Base-by-base conservation (phyloP, 2,888 invertebrate genomes). In the Lepidochrysops patricia region DNA sequence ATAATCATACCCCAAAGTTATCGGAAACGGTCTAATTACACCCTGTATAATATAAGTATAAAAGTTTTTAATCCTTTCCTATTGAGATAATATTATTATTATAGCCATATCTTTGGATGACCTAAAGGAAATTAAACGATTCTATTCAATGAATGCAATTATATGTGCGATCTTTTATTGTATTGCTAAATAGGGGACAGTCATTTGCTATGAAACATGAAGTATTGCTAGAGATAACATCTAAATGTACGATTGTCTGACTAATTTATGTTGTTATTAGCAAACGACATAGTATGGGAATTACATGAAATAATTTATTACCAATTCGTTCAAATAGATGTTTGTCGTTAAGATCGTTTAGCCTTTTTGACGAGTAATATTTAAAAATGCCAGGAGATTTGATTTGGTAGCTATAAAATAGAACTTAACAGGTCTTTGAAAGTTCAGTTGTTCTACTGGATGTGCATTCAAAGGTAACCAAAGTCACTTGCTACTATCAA, bases 141-240 rank as follows among this genome's bases (percentile, higher is more conserved):
- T 74, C 73, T 79, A 82, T 85, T 85, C 82, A 86, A 86, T 86
- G 80, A 80, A 78, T 70, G 70, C 70, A 66, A 74, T 74, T 71
- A 69, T 72, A 79, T 79, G 74, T 72, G 72, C 71, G 68, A 77
- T 77, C 73, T 71, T 75, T 82, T 82, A 80, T 83, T 84, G 86
- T 82, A 85, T 87, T 82, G 84, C 74, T 64, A 72, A 19, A 73
- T 75, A 74, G 79, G 76, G 75, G 79, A 76, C 61, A 65, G 43
- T 58, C 25, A 58, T 37, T 61, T 50, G 57, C 58, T 50, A 48
- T 54, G 60, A 63, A 59, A 59, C 60, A 63, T 64, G 60, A 43
- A 27, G 29, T 15, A 13, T 54, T 29, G 29, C 12, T 6, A 32
- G 61, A 75, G 84, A 85, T 84, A 69, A 61, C 70, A 86, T 86